phyloP scores from a whole-genome alignment of 2,113 vertebrate species.

The Myocastor coypus region DNA sequence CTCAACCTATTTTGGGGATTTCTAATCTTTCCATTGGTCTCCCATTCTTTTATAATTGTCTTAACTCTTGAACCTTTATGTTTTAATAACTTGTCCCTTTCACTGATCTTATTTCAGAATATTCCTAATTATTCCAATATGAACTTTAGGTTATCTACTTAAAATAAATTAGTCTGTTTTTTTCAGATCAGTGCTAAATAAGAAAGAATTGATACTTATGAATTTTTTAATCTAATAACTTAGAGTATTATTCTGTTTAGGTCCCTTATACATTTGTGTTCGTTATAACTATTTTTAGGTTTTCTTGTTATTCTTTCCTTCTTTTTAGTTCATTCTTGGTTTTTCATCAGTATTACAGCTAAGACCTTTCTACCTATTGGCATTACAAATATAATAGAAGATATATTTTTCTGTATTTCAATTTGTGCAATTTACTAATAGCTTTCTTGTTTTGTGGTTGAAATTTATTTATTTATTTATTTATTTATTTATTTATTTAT shows the following conservation, averaged over 20 bases:
- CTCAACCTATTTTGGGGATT: background rate
- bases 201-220: background rate
- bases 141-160: conserved; percentile 19
- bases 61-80: background rate
- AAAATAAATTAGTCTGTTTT: background rate
- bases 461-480: background rate
- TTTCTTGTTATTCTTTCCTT: conserved; percentile 1
- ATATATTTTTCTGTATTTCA: conserved; percentile 2
- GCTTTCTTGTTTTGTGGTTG: background rate
- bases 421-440: background rate
- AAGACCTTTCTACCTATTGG: background rate
- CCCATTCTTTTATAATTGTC: background rate
- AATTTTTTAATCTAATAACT: conserved; percentile 16
- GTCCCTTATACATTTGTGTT: background rate
- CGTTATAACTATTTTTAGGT: background rate
- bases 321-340: background rate
- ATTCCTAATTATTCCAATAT: background rate
- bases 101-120: conserved; percentile 14
- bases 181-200: background rate
- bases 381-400: background rate
- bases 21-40: background rate
- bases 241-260: background rate
- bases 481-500: too few relatives aligned
- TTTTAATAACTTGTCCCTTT: background rate
- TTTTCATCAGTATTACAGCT: background rate